Evolutionary conservation across 2,888 invertebrate genomes (phyloP).

Genomic region (Pemphredon lugubris): DNA sequence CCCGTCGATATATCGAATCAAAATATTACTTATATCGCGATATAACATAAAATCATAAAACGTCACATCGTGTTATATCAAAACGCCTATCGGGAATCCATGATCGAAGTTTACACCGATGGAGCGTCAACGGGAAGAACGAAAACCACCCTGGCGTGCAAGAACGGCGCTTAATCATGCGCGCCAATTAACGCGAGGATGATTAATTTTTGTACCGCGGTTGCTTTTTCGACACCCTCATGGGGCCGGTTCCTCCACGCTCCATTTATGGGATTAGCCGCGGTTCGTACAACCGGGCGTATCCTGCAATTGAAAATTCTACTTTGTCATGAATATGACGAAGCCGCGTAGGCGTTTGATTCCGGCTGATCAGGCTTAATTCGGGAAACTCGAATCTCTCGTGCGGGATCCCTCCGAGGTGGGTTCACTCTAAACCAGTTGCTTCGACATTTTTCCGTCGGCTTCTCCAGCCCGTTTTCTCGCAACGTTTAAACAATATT

Average conservation of each 20-base stretch:
- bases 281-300: conserved; percentile 69
- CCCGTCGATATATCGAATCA: too few species aligned
- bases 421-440: too few species aligned
- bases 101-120: not conserved
- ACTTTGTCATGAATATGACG: conserved; percentile 73
- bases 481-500: too few species aligned
- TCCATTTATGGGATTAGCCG: conserved; percentile 69
- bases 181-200: conserved; percentile 66
- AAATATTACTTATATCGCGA: too few species aligned
- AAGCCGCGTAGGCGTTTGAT: conserved; percentile 65
- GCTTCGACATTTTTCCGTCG: too few species aligned
- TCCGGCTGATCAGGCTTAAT: conserved; percentile 63
- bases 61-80: too few species aligned
- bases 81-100: too few species aligned
- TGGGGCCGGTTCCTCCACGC: conserved; percentile 55
- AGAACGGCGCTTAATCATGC: conserved; percentile 60
- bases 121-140: conserved; percentile 1
- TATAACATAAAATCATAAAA: too few species aligned
- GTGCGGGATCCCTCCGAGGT: too few species aligned
- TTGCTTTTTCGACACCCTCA: conserved; percentile 42
- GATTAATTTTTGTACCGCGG: conserved; percentile 64
- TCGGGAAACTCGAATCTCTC: conserved; percentile 52
- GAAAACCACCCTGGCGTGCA: conserved; percentile 35
- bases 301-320: conserved; percentile 73
- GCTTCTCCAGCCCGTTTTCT: too few species aligned